Percentiles rank a stretch among this genome's conserved stretches.
phyloP scores from a whole-genome alignment of 2,797 vertebrate genomes.

The Jordanella pulchra region DNA sequence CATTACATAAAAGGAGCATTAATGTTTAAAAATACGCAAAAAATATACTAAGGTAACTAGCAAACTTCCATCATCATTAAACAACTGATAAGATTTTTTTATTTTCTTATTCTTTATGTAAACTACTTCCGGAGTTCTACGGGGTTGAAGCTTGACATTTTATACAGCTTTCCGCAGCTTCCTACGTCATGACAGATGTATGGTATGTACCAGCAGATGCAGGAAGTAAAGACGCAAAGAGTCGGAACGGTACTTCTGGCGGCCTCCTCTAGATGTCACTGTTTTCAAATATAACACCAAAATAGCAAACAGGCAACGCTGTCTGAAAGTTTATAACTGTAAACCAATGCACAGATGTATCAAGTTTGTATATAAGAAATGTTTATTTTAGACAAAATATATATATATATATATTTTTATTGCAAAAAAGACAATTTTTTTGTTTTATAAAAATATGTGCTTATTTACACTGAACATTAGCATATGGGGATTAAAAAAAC shows the following conservation, averaged over 20 bases:
- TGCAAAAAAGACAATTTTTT: background rate
- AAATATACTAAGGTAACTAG: too few relatives aligned
- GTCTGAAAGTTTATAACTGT: background rate
- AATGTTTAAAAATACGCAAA: background rate
- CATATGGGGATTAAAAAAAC: slow-evolving; percentile 13
- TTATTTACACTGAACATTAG: slow-evolving; percentile 1
- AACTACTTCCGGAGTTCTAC: background rate
- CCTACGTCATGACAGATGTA: too few relatives aligned
- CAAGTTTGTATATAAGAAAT: background rate
- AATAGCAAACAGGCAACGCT: background rate
- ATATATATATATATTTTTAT: too few relatives aligned
- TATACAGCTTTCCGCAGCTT: slow-evolving; percentile 4
- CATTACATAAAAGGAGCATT: background rate
- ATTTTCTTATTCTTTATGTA: slow-evolving; percentile 17
- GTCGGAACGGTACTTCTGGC: slow-evolving; percentile 12
- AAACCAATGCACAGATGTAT: background rate
- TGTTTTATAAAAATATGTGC: background rate
- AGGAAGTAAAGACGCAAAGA: slow-evolving; percentile 24
- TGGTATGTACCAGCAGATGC: slow-evolving; percentile 21
- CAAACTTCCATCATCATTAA: background rate
- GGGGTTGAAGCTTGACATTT: background rate
- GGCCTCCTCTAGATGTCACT: slow-evolving; percentile 60
- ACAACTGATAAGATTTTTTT: background rate
- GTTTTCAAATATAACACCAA: slow-evolving; percentile 40
- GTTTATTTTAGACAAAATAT: background rate